A percentile compares a stretch with the other conserved stretches of the same genome.
These are phyloP conservation scores for Platanista minor DNA, from an alignment of 2,113 vertebrate species.

Conservation along the genomic window DNA sequence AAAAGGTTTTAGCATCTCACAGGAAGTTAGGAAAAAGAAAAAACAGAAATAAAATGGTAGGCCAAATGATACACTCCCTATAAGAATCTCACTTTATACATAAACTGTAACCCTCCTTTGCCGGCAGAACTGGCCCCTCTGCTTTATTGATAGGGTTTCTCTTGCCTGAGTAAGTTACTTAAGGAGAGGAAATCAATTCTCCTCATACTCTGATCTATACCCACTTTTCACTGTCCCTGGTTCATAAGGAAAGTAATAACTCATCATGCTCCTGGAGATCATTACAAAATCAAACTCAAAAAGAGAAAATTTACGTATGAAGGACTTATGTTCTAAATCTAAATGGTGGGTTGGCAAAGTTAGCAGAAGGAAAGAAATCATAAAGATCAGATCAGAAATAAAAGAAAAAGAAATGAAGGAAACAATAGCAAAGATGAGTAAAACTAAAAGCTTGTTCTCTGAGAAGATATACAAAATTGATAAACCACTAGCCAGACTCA, in stretches of 20 bases:
- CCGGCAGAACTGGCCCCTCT: neutral
- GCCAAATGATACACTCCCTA: neutral
- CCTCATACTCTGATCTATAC: neutral
- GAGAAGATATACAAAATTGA: no score
- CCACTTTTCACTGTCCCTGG: neutral
- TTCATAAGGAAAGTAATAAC: neutral
- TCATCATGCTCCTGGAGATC: neutral
- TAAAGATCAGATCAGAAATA: no score
- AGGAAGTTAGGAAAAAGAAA: neutral
- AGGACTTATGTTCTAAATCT: neutral
- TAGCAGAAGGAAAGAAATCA: no score
- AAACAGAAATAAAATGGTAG: neutral
- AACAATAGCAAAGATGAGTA: no score
- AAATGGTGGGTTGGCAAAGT: neutral
- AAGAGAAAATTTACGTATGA: neutral
- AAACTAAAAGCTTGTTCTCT: no score
- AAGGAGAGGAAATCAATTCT: neutral
- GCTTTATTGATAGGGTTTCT: neutral
- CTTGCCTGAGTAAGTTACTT: neutral
- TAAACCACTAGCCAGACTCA: no score
- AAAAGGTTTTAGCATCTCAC: neutral
- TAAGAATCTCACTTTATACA: neutral
- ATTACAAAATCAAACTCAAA: neutral
- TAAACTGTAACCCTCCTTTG: neutral
- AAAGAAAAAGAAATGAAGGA: no score